Percentiles rank a stretch among this genome's conserved stretches.
Conservation (phyloP, 53 echinoderm and acorn worm genomes). For the Henricia sp. region DNA sequence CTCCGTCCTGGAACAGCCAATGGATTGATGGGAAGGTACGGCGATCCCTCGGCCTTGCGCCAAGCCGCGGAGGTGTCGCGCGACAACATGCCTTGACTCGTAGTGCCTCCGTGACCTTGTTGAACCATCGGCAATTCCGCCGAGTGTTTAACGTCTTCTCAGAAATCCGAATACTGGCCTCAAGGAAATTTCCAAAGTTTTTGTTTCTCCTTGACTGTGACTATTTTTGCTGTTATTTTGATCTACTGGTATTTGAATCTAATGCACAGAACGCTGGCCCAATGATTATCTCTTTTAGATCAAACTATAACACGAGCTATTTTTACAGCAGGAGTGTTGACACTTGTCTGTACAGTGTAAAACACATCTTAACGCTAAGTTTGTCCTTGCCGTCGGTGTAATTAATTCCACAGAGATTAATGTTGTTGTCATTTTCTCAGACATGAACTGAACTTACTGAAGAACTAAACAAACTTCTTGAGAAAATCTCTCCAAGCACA, state of each 20-base stretch:
- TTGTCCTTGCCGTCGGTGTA: neutral
- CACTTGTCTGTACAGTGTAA: neutral
- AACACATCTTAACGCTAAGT: no score
- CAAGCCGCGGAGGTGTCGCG: slow-evolving; percentile 38
- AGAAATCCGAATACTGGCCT: neutral
- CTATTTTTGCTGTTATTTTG: neutral
- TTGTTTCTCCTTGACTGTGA: neutral
- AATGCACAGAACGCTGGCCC: neutral
- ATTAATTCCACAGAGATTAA: neutral
- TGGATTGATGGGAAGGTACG: slow-evolving; percentile 41
- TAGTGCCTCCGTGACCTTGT: slow-evolving; percentile 1
- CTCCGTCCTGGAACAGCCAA: slow-evolving; percentile 26
- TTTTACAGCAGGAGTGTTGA: neutral
- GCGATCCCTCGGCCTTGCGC: slow-evolving; percentile 49
- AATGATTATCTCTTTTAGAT: neutral
- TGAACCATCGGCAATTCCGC: slow-evolving; percentile 49
- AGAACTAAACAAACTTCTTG: no score
- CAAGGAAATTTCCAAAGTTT: neutral
- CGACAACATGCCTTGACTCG: slow-evolving; percentile 57
- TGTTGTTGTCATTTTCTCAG: neutral
- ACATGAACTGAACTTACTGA: no score
- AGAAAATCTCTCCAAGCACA: no score
- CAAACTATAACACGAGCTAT: neutral
- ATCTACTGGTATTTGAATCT: neutral
- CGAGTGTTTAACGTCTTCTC: neutral